Conservation (phyloP, 37 sponge, comb jelly and placozoan genomes). For the Hormiphora californensis region DNA sequence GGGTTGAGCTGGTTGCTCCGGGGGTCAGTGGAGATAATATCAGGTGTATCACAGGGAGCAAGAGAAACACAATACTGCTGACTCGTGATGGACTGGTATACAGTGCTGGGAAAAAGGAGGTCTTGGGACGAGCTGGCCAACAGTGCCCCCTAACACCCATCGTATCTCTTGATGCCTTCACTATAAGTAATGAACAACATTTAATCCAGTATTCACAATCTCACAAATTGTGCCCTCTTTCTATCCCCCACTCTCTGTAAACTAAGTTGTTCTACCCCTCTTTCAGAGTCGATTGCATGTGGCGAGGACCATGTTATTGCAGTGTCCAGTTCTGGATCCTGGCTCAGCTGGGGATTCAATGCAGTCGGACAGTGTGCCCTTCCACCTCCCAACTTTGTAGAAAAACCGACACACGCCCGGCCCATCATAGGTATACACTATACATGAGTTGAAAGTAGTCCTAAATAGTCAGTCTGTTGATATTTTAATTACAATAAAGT, state of each 20-base stretch:
- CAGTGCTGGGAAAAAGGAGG: not conserved
- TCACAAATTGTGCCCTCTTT: not conserved
- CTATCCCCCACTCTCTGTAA: not conserved
- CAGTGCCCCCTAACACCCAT: not conserved
- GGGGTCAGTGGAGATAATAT: conserved; percentile 10
- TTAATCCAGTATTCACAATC: too few species aligned
- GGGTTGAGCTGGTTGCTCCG: too few species aligned
- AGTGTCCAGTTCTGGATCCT: conserved; percentile 32
- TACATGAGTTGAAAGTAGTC: not conserved
- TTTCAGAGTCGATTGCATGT: conserved; percentile 8
- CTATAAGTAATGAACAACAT: conserved; percentile 49
- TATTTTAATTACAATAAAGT: not conserved
- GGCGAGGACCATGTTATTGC: conserved; percentile 35
- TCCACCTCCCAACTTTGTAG: conserved; percentile 35
- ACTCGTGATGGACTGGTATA: conserved; percentile 40
- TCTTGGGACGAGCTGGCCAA: not conserved
- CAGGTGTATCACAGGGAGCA: conserved; percentile 1
- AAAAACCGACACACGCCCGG: conserved; percentile 16
- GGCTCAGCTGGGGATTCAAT: conserved; percentile 24
- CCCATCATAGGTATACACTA: not conserved
- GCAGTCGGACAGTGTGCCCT: conserved; percentile 22
- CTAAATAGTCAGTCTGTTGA: not conserved
- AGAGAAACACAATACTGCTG: conserved; percentile 14
- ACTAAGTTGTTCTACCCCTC: not conserved
- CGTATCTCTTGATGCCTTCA: conserved; percentile 20